Evolutionary conservation across 2,888 invertebrate genomes (phyloP).

Genomic region (Candidula unifasciata): DNA sequence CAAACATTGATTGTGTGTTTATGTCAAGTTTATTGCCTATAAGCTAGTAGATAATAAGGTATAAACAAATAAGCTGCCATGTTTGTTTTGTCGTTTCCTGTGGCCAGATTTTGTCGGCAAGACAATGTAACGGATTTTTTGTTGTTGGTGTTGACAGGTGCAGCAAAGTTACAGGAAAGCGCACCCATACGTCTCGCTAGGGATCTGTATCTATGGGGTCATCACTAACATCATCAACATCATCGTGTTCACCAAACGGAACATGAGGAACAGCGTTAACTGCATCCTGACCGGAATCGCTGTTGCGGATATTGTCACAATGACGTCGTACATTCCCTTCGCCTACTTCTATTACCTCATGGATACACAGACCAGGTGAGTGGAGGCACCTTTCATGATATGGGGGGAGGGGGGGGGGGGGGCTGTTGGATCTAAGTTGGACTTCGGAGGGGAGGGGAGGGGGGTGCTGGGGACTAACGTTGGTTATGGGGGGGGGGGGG

Average conservation of each 20-base stretch:
- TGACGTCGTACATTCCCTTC: slow-evolving; percentile 92
- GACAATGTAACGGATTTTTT: background rate
- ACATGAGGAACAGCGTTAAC: slow-evolving; percentile 93
- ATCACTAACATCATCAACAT: slow-evolving; percentile 94
- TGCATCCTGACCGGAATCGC: slow-evolving; percentile 90
- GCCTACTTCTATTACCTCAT: slow-evolving; percentile 82
- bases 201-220: slow-evolving; percentile 92
- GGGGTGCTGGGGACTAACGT: too few species aligned
- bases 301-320: slow-evolving; percentile 92
- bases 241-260: slow-evolving; percentile 87
- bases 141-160: background rate
- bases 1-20: background rate
- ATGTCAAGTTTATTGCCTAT: background rate
- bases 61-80: background rate
- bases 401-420: too few species aligned
- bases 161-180: slow-evolving; percentile 75
- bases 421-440: too few species aligned
- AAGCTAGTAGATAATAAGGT: background rate
- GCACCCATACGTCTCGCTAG: slow-evolving; percentile 90
- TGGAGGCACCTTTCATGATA: background rate
- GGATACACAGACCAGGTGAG: slow-evolving; percentile 49
- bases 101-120: background rate
- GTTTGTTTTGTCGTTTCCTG: background rate
- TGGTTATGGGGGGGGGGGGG: slow-evolving; percentile 77
- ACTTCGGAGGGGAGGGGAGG: background rate